These are phyloP conservation scores for Myotis yumanensis DNA, from an alignment of 2,113 vertebrate genomes.

Conservation along the genomic window DNA sequence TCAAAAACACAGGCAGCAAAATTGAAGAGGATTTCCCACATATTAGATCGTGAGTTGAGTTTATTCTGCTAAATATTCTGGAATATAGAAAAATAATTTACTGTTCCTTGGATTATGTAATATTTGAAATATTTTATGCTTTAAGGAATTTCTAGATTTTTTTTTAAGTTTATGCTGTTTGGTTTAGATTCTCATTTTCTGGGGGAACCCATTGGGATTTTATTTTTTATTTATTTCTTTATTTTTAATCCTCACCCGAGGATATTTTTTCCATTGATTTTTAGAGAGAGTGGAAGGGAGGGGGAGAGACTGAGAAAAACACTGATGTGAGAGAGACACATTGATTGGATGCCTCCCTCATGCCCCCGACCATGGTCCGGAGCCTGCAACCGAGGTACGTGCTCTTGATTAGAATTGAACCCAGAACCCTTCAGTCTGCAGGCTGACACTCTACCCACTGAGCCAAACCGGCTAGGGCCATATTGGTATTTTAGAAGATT, in stretches of 20 bases:
- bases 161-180: background rate
- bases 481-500: conserved; percentile 9
- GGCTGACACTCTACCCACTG: too few species aligned
- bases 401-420: too few species aligned
- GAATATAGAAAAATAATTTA: background rate
- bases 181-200: background rate
- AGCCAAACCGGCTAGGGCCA: too few species aligned
- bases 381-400: too few species aligned
- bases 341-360: too few species aligned
- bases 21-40: conserved; percentile 98
- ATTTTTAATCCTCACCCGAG: too few species aligned
- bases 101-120: conserved; percentile 41
- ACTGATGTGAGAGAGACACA: too few species aligned
- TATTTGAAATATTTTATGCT: conserved; percentile 35
- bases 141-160: conserved; percentile 20
- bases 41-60: conserved; percentile 93
- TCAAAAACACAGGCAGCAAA: conserved; percentile 96
- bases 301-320: too few species aligned
- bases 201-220: background rate
- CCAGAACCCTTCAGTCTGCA: too few species aligned
- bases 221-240: background rate
- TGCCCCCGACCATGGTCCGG: too few species aligned
- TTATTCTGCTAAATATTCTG: conserved; percentile 32
- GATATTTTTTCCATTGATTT: too few species aligned
- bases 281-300: too few species aligned